These are phyloP conservation scores for Empis stercorea DNA, from an alignment of 2,888 invertebrate species.

Conservation along the genomic window DNA sequence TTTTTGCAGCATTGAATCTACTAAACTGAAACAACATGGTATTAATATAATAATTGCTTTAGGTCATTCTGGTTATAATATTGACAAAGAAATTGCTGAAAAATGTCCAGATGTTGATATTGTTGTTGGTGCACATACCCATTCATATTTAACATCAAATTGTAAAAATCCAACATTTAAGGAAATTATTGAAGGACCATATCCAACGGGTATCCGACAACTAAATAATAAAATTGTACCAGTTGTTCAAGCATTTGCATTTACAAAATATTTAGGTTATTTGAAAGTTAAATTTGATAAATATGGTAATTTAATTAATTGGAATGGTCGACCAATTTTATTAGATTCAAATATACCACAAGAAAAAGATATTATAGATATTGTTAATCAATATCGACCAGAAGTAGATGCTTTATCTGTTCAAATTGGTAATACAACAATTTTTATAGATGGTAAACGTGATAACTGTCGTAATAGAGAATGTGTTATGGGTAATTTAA, in stretches of 20 bases:
- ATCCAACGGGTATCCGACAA: conserved; percentile 57
- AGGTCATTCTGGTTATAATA: conserved; percentile 69
- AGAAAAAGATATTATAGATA: conserved; percentile 43
- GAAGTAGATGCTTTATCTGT: conserved; percentile 29
- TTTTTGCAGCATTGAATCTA: conserved; percentile 39
- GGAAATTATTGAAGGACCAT: conserved; percentile 53
- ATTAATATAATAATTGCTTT: conserved; percentile 68
- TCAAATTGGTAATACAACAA: conserved; percentile 51
- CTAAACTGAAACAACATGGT: conserved; percentile 43
- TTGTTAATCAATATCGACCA: conserved; percentile 43
- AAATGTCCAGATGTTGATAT: conserved; percentile 62
- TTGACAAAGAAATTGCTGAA: conserved; percentile 58
- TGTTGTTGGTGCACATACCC: conserved; percentile 78
- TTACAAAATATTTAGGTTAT: conserved; percentile 18
- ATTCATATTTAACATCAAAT: conserved; percentile 67
- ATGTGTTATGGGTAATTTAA: conserved; percentile 70
- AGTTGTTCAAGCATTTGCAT: conserved; percentile 72
- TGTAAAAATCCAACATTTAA: conserved; percentile 66
- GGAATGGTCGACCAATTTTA: conserved; percentile 59
- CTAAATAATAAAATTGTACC: conserved; percentile 51
- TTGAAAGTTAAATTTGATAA: conserved; percentile 42
- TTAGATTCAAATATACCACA: conserved; percentile 49
- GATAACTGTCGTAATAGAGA: conserved; percentile 51
- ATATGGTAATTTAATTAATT: conserved; percentile 50
- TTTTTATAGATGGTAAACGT: conserved; percentile 50